Conservation (phyloP, 1,140 invertebrate species). For the Asobara japonica region DNA sequence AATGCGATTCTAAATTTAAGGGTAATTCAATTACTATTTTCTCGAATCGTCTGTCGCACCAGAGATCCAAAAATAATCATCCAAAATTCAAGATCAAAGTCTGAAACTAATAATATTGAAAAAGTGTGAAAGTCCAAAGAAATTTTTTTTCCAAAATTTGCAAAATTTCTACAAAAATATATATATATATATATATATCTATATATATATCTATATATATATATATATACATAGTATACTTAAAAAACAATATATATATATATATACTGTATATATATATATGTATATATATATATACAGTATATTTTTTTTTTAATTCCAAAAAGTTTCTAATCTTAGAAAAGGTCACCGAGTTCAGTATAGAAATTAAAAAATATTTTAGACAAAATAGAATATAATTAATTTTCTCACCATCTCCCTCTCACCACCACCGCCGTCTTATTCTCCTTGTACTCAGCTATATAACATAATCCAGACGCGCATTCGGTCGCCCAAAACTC, state of each 20-base stretch:
- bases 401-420: slow-evolving; percentile 50
- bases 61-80: background rate
- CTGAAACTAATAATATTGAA: too few relatives aligned
- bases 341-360: background rate
- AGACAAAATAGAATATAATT: slow-evolving; percentile 48
- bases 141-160: too few relatives aligned
- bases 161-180: too few relatives aligned
- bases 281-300: too few relatives aligned
- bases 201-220: too few relatives aligned
- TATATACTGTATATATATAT: too few relatives aligned
- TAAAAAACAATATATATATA: too few relatives aligned
- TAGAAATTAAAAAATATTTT: background rate
- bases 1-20: background rate
- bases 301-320: background rate
- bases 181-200: too few relatives aligned
- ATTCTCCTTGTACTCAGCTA: slow-evolving; percentile 38
- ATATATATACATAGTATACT: too few relatives aligned
- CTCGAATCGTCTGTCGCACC: background rate
- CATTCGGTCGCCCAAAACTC: slow-evolving; percentile 47
- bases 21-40: background rate
- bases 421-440: background rate
- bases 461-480: slow-evolving; percentile 60
- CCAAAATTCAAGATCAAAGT: too few relatives aligned
- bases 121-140: too few relatives aligned
- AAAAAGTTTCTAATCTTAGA: background rate